Conservation (phyloP, 2,888 invertebrate genomes). For the Tetragonisca angustula region DNA sequence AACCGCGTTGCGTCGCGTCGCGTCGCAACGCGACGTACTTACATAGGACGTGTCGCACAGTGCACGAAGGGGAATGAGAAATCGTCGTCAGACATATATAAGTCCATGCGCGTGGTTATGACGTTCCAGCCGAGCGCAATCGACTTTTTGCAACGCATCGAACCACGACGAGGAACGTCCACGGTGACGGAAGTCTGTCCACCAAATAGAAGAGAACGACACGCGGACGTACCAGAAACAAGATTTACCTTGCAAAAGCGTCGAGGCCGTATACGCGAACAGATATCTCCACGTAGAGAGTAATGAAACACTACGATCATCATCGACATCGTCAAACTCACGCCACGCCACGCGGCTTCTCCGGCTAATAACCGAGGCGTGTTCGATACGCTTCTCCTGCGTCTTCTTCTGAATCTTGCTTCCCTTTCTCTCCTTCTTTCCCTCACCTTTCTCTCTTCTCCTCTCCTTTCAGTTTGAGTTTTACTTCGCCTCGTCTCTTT, state of each 20-base stretch:
- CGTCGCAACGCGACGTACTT: conserved; percentile 29
- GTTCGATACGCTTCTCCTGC: conserved; percentile 17
- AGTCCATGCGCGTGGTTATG: conserved; percentile 57
- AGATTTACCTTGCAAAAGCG: conserved; percentile 61
- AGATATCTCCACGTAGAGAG: conserved; percentile 8
- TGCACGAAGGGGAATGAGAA: conserved; percentile 39
- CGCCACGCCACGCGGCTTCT: conserved; percentile 29
- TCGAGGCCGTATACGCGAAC: conserved; percentile 25
- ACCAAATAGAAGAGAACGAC: conserved; percentile 34
- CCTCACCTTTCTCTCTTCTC: neutral
- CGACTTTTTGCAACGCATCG: conserved; percentile 67
- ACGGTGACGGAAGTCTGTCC: conserved; percentile 68
- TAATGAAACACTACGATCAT: conserved; percentile 27
- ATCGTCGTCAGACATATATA: conserved; percentile 48
- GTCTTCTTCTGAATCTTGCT: neutral
- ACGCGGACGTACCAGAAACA: conserved; percentile 24
- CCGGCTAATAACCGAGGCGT: conserved; percentile 2
- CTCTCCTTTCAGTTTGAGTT: conserved; percentile 15
- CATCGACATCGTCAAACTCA: conserved; percentile 24
- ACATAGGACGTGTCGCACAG: conserved; percentile 36
- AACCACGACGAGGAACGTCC: conserved; percentile 67
- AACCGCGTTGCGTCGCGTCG: conserved; percentile 25
- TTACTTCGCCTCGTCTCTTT: conserved; percentile 26
- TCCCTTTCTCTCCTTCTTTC: neutral
- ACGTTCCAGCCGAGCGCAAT: conserved; percentile 68